These are phyloP conservation scores for Chionomys nivalis DNA, from an alignment of 2,113 vertebrate genomes.

Conservation along the genomic window DNA sequence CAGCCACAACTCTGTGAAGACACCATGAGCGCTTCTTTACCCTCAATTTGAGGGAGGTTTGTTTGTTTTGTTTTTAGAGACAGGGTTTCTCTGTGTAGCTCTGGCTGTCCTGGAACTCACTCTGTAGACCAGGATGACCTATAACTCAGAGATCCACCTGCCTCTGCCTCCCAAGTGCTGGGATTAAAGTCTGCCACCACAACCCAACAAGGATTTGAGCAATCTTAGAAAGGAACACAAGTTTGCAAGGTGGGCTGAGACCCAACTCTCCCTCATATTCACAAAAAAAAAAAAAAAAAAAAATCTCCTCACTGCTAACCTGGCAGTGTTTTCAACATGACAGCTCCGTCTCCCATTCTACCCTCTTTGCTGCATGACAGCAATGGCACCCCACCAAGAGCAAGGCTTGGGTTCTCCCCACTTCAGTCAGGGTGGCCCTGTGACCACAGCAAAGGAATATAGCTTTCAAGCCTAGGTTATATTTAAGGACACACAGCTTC, in stretches of 20 bases:
- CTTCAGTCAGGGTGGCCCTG: not conserved
- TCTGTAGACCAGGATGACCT: no score
- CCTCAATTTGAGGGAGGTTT: not conserved
- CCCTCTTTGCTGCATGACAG: not conserved
- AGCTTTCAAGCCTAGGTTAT: not conserved
- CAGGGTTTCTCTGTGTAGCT: no score
- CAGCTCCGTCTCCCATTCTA: not conserved
- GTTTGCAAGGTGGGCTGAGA: not conserved
- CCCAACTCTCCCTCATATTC: not conserved
- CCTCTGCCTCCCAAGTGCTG: no score
- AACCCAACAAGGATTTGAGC: not conserved
- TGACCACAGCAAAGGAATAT: not conserved
- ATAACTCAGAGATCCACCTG: no score
- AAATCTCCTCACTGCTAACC: not conserved
- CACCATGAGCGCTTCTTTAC: not conserved
- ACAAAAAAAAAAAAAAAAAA: not conserved
- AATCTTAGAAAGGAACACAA: not conserved
- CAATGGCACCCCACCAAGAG: not conserved
- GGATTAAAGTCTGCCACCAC: no score
- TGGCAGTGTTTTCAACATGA: not conserved
- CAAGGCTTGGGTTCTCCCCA: not conserved
- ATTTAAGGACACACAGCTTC: not conserved
- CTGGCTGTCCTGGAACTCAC: no score
- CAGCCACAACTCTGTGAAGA: not conserved
- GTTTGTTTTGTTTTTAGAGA: no score